phyloP scores from a whole-genome alignment of 2,888 invertebrate genomes.

The Tineola bisselliella region DNA sequence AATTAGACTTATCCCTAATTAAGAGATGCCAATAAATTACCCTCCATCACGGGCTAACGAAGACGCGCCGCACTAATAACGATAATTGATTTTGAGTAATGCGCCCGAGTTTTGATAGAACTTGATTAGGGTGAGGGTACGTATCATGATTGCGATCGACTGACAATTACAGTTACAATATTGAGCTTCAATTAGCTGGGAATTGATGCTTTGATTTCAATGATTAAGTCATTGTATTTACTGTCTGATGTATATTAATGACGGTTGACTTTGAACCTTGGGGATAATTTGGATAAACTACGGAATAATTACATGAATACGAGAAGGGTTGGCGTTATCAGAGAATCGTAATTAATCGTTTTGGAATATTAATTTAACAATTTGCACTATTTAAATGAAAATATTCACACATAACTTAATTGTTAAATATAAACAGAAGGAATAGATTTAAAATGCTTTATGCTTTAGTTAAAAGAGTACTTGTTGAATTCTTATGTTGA shows the following conservation, averaged over 20 bases:
- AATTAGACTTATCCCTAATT: conserved; percentile 71
- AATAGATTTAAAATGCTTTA: no score
- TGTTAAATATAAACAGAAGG: no score
- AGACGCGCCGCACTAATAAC: conserved; percentile 68
- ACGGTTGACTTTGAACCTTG: not conserved
- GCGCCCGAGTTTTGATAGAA: conserved; percentile 66
- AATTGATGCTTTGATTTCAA: conserved; percentile 6
- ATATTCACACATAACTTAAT: no score
- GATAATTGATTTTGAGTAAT: conserved; percentile 69
- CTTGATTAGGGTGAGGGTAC: not conserved
- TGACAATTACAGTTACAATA: conserved; percentile 1
- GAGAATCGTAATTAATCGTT: not conserved
- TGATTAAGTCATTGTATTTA: not conserved
- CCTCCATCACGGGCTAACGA: conserved; percentile 69
- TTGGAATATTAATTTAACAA: no score
- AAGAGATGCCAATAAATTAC: conserved; percentile 71
- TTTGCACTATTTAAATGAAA: no score
- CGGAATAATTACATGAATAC: not conserved
- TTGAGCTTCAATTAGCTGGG: not conserved
- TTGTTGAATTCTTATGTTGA: no score
- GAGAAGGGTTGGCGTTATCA: not conserved
- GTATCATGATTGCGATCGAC: not conserved
- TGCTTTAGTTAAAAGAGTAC: no score
- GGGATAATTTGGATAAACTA: not conserved
- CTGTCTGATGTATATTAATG: conserved; percentile 3